Evolutionary conservation across 2,797 vertebrate genomes (phyloP).

Genomic region (Sebastes trivittatus): DNA sequence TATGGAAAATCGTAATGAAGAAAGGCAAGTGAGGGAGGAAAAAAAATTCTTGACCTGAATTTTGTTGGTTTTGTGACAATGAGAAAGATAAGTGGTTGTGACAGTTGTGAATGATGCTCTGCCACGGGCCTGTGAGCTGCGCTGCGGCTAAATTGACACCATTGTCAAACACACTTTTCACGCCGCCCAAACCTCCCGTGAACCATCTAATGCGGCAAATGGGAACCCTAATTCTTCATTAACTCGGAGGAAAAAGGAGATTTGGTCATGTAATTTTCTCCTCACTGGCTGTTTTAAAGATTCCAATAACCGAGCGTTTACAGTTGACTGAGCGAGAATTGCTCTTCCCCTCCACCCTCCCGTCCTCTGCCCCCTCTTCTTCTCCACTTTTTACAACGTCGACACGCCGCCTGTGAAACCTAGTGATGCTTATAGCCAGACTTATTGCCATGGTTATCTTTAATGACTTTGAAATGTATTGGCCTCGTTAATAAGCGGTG

Average conservation of each 20-base stretch:
- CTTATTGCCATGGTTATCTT: constrained; percentile 98
- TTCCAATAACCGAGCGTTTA: constrained; percentile 95
- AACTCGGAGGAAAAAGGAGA: constrained; percentile 88
- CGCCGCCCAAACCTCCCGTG: constrained; percentile 86
- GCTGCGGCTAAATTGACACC: constrained; percentile 89
- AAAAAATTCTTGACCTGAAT: constrained; percentile 82
- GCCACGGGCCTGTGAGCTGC: constrained; percentile 84
- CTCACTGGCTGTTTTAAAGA: constrained; percentile 92
- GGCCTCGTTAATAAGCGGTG: constrained; percentile 95
- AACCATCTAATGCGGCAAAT: constrained; percentile 96
- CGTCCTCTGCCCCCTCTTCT: constrained; percentile 27
- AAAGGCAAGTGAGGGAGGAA: constrained; percentile 56
- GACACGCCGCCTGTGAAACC: constrained; percentile 88
- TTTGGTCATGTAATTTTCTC: constrained; percentile 94
- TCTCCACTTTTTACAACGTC: constrained; percentile 75
- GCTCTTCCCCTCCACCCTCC: constrained; percentile 74
- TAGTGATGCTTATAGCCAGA: constrained; percentile 92
- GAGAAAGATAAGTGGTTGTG: constrained; percentile 93
- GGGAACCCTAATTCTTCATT: constrained; percentile 97
- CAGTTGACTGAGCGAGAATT: constrained; percentile 94
- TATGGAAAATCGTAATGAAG: constrained; percentile 67
- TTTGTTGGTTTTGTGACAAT: constrained; percentile 84
- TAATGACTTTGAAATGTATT: constrained; percentile 99
- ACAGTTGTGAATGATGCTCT: constrained; percentile 93
- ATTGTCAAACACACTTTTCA: constrained; percentile 88